These are phyloP conservation scores for Bufotes viridis DNA, from an alignment of 2,797 vertebrate genomes.

Conservation along the genomic window DNA sequence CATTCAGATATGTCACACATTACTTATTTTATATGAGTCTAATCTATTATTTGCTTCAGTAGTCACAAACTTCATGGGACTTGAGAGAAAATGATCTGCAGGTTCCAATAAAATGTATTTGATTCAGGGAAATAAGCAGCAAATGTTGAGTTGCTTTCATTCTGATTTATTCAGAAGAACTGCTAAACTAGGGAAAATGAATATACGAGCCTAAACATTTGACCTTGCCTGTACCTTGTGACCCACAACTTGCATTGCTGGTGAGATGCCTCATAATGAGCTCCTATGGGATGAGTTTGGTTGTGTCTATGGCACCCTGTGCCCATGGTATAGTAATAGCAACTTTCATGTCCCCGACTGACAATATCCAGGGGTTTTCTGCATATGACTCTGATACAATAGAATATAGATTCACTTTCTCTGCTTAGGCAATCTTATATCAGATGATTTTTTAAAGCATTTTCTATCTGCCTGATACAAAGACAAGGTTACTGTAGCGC, in stretches of 20 bases:
- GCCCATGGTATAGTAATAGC: neutral
- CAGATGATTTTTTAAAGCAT: neutral
- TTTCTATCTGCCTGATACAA: slow-evolving; percentile 33
- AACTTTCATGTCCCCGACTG: slow-evolving; percentile 26
- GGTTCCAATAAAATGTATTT: slow-evolving; percentile 46
- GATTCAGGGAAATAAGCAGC: slow-evolving; percentile 25
- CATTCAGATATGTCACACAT: slow-evolving; percentile 7
- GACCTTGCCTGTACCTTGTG: neutral
- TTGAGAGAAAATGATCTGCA: slow-evolving; percentile 41
- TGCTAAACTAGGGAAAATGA: slow-evolving; percentile 19
- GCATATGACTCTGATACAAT: slow-evolving; percentile 13
- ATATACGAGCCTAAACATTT: slow-evolving; percentile 2
- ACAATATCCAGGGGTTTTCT: slow-evolving; percentile 15
- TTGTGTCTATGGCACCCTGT: neutral
- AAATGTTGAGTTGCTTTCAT: slow-evolving; percentile 13
- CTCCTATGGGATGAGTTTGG: slow-evolving; percentile 21
- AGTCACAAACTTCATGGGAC: slow-evolving; percentile 28
- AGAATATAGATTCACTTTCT: neutral
- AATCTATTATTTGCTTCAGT: slow-evolving; percentile 43
- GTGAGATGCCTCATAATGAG: slow-evolving; percentile 29
- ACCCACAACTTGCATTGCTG: neutral
- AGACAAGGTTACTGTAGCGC: slow-evolving; percentile 42
- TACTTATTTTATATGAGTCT: slow-evolving; percentile 28
- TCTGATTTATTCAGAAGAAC: neutral
- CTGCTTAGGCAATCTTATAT: slow-evolving; percentile 18